Conservation (phyloP, 2,113 vertebrate species). For the Seriola aureovittata region DNA sequence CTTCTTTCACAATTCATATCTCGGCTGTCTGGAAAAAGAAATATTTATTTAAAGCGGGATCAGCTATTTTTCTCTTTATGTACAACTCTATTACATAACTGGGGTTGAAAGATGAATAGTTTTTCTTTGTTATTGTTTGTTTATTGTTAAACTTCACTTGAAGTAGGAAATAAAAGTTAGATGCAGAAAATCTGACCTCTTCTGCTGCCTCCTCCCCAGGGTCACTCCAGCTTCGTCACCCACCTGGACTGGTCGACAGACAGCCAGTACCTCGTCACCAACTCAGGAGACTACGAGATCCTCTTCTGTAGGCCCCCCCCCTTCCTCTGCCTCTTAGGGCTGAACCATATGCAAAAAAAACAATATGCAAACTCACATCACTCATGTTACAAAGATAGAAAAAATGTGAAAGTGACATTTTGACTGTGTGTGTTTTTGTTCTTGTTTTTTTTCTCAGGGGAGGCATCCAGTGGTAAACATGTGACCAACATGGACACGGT, state of each 20-base stretch:
- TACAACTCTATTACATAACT: background rate
- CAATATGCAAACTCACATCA: too few species aligned
- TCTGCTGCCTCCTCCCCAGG: constrained; percentile 73
- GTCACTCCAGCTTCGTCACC: constrained; percentile 94
- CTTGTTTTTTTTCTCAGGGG: constrained; percentile 78
- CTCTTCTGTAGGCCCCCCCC: constrained; percentile 87
- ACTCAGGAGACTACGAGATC: constrained; percentile 94
- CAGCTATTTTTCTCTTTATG: background rate
- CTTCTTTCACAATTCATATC: background rate
- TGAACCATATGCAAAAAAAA: too few species aligned
- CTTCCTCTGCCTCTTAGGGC: background rate
- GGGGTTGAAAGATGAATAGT: background rate
- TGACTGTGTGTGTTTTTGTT: background rate
- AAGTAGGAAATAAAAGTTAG: background rate
- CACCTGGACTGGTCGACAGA: constrained; percentile 91
- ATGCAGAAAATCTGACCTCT: background rate
- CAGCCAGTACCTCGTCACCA: constrained; percentile 91
- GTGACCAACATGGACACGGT: constrained; percentile 87
- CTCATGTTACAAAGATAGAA: too few species aligned
- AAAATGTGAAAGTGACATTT: too few species aligned
- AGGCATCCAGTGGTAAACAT: constrained; percentile 88
- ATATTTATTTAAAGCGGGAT: background rate
- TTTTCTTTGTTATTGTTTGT: background rate
- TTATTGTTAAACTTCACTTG: too few species aligned
- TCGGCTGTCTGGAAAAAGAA: background rate